phyloP scores from a whole-genome alignment of 2,888 invertebrate species.

The Caenorhabditis sp. region DNA sequence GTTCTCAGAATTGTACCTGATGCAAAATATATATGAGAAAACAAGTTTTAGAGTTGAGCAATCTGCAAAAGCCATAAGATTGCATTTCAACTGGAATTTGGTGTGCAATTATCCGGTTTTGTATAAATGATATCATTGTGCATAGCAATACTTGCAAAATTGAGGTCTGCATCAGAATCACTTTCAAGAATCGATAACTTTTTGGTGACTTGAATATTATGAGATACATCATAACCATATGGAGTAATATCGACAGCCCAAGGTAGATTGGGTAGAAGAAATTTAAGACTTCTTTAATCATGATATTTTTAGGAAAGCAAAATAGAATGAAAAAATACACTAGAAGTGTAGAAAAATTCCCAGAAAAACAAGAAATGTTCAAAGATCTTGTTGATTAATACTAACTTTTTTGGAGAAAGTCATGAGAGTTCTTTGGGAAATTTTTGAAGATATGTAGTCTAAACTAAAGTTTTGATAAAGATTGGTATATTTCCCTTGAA shows the following conservation, averaged over 20 bases:
- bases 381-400: too few relatives aligned
- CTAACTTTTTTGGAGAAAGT: too few relatives aligned
- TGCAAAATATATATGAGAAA: background rate
- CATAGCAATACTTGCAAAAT: background rate
- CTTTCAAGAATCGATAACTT: background rate
- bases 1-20: background rate
- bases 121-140: background rate
- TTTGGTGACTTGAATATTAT: background rate
- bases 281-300: background rate
- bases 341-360: background rate
- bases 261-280: too few relatives aligned
- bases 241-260: background rate
- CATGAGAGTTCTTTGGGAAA: too few relatives aligned
- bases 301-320: background rate
- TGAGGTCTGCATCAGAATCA: background rate
- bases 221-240: background rate
- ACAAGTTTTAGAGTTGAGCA: background rate
- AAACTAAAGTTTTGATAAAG: too few relatives aligned
- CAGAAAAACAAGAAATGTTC: background rate
- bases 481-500: too few relatives aligned
- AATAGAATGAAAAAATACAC: background rate
- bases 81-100: background rate
- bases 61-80: conserved; percentile 1
- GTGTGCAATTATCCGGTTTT: background rate
- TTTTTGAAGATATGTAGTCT: too few relatives aligned